Evolutionary conservation across 2,888 invertebrate species (phyloP).

Genomic region (Automeris io): DNA sequence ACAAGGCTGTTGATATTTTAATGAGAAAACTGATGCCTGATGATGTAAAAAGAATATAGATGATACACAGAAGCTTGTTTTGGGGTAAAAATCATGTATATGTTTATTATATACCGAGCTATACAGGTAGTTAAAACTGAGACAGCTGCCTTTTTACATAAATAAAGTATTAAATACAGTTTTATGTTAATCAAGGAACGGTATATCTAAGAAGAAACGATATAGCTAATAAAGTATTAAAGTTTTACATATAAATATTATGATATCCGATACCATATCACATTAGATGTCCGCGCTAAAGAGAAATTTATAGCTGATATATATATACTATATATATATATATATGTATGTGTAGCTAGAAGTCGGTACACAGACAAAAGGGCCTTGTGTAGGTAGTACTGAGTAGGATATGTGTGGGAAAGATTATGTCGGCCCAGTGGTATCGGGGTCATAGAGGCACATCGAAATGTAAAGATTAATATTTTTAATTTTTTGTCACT

Average conservation of each 20-base stretch:
- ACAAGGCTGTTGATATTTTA: no score
- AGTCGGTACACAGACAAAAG: not conserved
- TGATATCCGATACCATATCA: conserved; percentile 55
- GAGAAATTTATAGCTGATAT: no score
- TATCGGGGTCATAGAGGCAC: conserved; percentile 62
- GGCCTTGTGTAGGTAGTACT: not conserved
- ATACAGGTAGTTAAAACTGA: no score
- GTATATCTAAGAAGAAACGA: conserved; percentile 53
- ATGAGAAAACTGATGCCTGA: no score
- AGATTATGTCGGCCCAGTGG: conserved; percentile 18
- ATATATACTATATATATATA: conserved; percentile 4
- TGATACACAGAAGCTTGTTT: no score
- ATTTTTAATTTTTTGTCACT: conserved; percentile 50
- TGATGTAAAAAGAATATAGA: no score
- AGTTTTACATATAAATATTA: conserved; percentile 39
- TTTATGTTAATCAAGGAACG: conserved; percentile 41
- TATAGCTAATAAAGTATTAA: conserved; percentile 39
- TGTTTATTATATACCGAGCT: no score
- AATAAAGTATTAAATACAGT: conserved; percentile 9
- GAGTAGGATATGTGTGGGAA: not conserved
- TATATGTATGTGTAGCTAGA: not conserved
- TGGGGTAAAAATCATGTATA: no score
- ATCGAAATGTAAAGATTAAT: conserved; percentile 34
- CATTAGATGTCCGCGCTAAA: conserved; percentile 26
- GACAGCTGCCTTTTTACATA: not conserved